A percentile compares a stretch with the other conserved stretches of the same genome.
These are phyloP conservation scores for Halichoerus grypus DNA, from an alignment of 2,113 vertebrate species.

Conservation along the genomic window DNA sequence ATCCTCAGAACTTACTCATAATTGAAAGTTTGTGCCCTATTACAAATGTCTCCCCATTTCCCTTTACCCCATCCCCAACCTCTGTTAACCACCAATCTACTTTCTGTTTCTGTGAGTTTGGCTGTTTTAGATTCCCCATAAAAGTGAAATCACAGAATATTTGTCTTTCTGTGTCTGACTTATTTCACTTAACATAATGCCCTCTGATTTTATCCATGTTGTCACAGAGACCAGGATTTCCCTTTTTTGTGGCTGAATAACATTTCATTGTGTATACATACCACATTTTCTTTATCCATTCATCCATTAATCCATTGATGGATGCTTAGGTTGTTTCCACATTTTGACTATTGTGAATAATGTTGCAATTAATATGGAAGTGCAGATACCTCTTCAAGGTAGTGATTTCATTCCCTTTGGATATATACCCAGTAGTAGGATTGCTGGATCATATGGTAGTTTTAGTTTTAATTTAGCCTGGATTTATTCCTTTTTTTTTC, in stretches of 20 bases:
- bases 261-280: neutral
- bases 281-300: neutral
- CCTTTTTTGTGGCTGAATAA: neutral
- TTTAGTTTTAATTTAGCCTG: neutral
- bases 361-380: neutral
- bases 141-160: neutral
- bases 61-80: neutral
- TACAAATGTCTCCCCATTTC: neutral
- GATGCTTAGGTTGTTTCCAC: neutral
- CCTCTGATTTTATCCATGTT: neutral
- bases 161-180: neutral
- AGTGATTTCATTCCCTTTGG: neutral
- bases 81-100: neutral
- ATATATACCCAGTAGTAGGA: neutral
- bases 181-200: neutral
- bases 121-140: neutral
- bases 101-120: neutral
- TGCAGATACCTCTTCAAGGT: neutral
- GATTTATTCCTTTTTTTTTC: neutral
- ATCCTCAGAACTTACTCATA: neutral
- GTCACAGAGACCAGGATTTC: neutral
- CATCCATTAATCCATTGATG: neutral
- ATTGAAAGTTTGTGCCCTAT: neutral
- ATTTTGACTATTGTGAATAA: neutral
- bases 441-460: neutral